A percentile compares a stretch with the other conserved stretches of the same genome.
Evolutionary conservation across 1,140 invertebrate genomes (phyloP).

Genomic region (Pseudomyrmex pallidus): DNA sequence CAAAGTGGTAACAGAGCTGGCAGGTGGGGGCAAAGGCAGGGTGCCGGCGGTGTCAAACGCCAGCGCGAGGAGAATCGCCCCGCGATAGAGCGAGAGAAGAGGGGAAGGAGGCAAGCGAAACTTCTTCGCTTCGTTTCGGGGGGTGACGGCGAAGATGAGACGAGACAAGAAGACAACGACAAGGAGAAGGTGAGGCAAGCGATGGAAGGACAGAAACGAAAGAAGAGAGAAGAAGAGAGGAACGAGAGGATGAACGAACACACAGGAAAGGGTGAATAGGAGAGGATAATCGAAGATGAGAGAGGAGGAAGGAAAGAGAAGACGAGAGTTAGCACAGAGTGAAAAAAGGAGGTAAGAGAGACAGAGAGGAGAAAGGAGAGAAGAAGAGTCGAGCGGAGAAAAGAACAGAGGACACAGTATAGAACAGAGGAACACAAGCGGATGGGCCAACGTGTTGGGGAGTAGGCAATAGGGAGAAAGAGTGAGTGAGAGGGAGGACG

Average conservation of each 20-base stretch:
- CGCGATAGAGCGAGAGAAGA: slow-evolving; percentile 42
- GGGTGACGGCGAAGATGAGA: slow-evolving; percentile 35
- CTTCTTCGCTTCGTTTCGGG: slow-evolving; percentile 30
- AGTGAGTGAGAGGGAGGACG: slow-evolving; percentile 36
- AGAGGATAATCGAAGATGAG: slow-evolving; percentile 11
- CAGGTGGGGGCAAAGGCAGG: slow-evolving; percentile 12
- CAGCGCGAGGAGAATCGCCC: slow-evolving; percentile 6
- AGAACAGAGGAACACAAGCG: slow-evolving; percentile 57
- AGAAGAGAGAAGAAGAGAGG: slow-evolving; percentile 4
- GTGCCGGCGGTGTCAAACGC: slow-evolving; percentile 45
- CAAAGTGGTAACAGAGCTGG: slow-evolving; percentile 45
- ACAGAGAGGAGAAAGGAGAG: slow-evolving; percentile 42
- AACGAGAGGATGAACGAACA: slow-evolving; percentile 20
- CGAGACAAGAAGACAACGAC: slow-evolving; percentile 35
- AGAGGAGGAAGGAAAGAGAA: slow-evolving; percentile 11
- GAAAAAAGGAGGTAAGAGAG: slow-evolving; percentile 22
- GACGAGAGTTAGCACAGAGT: slow-evolving; percentile 45
- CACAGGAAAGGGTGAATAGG: slow-evolving; percentile 11
- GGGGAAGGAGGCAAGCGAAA: background rate
- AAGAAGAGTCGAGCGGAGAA: slow-evolving; percentile 57
- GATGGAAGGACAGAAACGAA: slow-evolving; percentile 8
- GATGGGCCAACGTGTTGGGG: slow-evolving; percentile 46
- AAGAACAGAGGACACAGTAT: slow-evolving; percentile 46
- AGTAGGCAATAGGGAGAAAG: slow-evolving; percentile 54
- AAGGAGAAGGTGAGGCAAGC: slow-evolving; percentile 21